These are phyloP conservation scores for Caenorhabditis virilis DNA, from an alignment of 2,888 invertebrate genomes.

Conservation along the genomic window DNA sequence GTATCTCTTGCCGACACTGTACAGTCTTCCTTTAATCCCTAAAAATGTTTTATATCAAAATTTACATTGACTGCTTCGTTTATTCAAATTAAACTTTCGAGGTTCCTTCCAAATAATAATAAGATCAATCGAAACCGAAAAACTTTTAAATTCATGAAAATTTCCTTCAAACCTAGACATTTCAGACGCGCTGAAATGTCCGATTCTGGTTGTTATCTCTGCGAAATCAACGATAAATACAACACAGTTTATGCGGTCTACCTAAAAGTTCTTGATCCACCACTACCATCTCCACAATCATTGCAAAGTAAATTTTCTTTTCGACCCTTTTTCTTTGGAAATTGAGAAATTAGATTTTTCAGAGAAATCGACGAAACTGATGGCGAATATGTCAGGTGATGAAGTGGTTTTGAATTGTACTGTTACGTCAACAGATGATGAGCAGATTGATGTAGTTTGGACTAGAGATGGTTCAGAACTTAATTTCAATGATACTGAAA, in stretches of 20 bases:
- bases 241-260: constrained; percentile 63
- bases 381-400: constrained; percentile 59
- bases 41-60: no score
- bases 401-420: constrained; percentile 64
- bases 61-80: no score
- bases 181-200: constrained; percentile 54
- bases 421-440: constrained; percentile 39
- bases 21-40: no score
- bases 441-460: constrained; percentile 54
- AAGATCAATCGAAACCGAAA: no score
- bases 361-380: constrained; percentile 57
- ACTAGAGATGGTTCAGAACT: constrained; percentile 46
- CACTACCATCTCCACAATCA: constrained; percentile 21
- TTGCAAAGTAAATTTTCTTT: constrained; percentile 22
- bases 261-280: constrained; percentile 50
- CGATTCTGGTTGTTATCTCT: constrained; percentile 65
- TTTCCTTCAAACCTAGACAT: no score
- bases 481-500: constrained; percentile 53
- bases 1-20: no score
- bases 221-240: constrained; percentile 65
- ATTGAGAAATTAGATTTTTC: constrained; percentile 19
- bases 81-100: no score
- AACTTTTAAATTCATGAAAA: no score
- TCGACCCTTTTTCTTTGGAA: not conserved
- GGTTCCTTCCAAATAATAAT: no score